Evolutionary conservation across 2,888 invertebrate species (phyloP), one percentile per base, ranked within the genome.

Genomic region (Drosophila acutilabella): DNA sequence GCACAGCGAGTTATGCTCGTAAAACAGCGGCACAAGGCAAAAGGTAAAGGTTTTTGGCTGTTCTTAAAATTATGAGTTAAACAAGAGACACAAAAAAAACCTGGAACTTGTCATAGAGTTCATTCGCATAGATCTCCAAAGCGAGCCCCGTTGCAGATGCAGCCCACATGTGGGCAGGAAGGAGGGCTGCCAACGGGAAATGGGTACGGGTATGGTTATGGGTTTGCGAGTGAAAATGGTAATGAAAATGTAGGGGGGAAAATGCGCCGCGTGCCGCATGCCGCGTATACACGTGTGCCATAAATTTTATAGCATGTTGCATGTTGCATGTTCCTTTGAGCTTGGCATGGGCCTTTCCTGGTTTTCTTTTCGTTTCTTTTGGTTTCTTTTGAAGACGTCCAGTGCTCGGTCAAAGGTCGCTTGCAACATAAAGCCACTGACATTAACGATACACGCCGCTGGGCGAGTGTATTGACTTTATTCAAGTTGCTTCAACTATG

Each of bases 351-450:
- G 79, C 57, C 70, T 80, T 81, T 81, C 81, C 81, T 86, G 88
- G 64, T 81, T 64, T 69, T 30, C 30, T 8, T 23, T 0, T 1
- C 23, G 23, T 23, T 23, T 30, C 30, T 30, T 30, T 30, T 30
- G 8, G 30, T 30, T 30, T 30, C 30, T 74, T 70, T 70, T 65
- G 76, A 82, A 79, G 71, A 66, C 67, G 40, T 48, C 50, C 59
- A 64, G 58, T 64, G 47, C 71, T 50, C 74, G 79, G 82, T 83
- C 89, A 84, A 76, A 88, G 89, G 82, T 87, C 82, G 36, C 72
- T 67, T 78, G 78, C 78, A 89, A 83, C 89, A 78, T 88, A 87
- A 89, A 83, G 64, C 70, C 74, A 61, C 84, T 85, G 71, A 78
- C 81, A 80, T 82, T 82, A 82, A 82, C 80, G 81, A 86, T 75